Base-by-base conservation (phyloP, 2,113 vertebrate species). In the Ellobius talpinus region DNA sequence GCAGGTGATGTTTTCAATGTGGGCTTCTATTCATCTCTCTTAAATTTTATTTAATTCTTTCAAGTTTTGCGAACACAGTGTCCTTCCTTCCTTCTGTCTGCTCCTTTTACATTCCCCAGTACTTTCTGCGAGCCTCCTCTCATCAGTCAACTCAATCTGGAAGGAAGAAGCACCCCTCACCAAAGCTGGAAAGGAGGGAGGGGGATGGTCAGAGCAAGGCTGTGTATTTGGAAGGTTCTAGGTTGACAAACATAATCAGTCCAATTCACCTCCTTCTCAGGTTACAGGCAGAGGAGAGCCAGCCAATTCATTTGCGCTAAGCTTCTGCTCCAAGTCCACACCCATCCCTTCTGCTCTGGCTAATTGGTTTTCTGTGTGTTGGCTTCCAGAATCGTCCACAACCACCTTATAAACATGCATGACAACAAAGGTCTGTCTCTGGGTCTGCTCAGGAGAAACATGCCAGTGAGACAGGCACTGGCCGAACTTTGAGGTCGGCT, bases 11-110 rank as follows among this genome's bases (percentile, higher is more conserved):
- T 93, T 91, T 74, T 7, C 76, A 89, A 94, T 7, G 9, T 24
- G 70, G 23, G 17, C 47, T 96, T 95, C n/a, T n/a, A 9, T 74
- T n/a, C 5, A 63, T 65, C 29, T 87, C n/a, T 93, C 42, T 93
- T 58, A 87, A 14, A 61, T n/a, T 85, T 45, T 76, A 26, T 87
- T 95, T 93, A 70, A 89, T 94, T 90, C 93, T 89, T 89, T 19
- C 4, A 8, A 31, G 39, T 61, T 94, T 93, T 82, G 26, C 58
- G 66, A 12, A n/a, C 63, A 72, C 23, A 0, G 24, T 36, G 55
- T 65, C 24, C 79, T 94, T 61, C 16, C 55, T 58, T 58, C 7
- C 23, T 23, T 94, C 36, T 31, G 7, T 13, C 19, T 66, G 23
- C 16, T 87, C 14, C 45, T 90, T 61, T 52, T 45, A 23, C 2